Conservation (phyloP, 2,888 invertebrate species). For the Ochropacha duplaris region DNA sequence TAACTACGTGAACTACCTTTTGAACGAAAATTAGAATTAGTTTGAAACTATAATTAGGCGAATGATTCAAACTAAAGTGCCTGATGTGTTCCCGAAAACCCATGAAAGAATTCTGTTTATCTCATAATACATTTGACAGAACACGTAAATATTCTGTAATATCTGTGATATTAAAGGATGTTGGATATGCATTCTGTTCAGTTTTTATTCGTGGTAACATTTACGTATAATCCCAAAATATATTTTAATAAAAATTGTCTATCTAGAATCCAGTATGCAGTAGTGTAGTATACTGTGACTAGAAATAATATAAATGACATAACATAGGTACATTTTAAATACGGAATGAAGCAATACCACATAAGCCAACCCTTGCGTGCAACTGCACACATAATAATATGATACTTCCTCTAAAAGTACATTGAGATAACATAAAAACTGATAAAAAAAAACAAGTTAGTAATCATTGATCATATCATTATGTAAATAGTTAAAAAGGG, state of each 20-base stretch:
- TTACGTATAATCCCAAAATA: not conserved
- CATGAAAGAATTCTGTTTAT: slow-evolving; percentile 27
- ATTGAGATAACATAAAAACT: not conserved
- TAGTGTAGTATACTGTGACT: slow-evolving; percentile 77
- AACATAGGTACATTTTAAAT: slow-evolving; percentile 33
- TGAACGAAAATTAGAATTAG: slow-evolving; percentile 31
- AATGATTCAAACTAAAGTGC: slow-evolving; percentile 21
- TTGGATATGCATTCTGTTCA: no score
- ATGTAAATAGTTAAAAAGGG: not conserved
- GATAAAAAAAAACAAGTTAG: not conserved
- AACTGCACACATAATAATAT: slow-evolving; percentile 25
- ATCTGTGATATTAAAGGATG: not conserved
- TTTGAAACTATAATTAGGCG: slow-evolving; percentile 23
- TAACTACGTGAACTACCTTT: slow-evolving; percentile 41
- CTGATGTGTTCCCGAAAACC: slow-evolving; percentile 42
- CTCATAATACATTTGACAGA: slow-evolving; percentile 4
- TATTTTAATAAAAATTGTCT: slow-evolving; percentile 13
- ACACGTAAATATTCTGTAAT: not conserved
- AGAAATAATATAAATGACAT: slow-evolving; percentile 55
- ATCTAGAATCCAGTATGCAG: slow-evolving; percentile 69
- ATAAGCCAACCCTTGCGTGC: slow-evolving; percentile 29
- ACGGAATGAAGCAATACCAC: slow-evolving; percentile 42
- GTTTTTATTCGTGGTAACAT: not conserved
- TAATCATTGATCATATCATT: not conserved
- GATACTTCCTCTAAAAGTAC: not conserved